phyloP scores from a whole-genome alignment of 2,113 vertebrate species.

The Condylura cristata region DNA sequence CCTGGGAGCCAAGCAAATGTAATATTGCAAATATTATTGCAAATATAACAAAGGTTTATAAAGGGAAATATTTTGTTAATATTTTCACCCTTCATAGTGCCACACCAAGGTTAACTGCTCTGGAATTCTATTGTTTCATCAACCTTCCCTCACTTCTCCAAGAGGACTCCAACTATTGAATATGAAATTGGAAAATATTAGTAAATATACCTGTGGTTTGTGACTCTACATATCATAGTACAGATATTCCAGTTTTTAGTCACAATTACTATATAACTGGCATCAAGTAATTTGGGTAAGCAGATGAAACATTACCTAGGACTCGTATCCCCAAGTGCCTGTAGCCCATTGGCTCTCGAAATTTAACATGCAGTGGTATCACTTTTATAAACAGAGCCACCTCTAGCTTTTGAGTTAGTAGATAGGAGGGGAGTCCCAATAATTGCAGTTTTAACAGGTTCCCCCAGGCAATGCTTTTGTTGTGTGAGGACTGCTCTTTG shows the following conservation, averaged over 20 bases:
- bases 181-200: constrained; percentile 1
- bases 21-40: no score
- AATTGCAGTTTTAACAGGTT: background rate
- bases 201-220: background rate
- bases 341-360: background rate
- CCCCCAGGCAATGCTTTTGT: background rate
- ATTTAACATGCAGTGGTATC: background rate
- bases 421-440: background rate
- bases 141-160: background rate
- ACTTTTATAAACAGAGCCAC: background rate
- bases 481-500: background rate
- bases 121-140: background rate
- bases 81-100: background rate
- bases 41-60: background rate
- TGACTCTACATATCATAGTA: background rate
- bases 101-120: background rate
- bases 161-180: background rate
- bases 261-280: background rate
- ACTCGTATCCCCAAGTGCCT: background rate
- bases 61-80: background rate
- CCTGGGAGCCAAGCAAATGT: background rate
- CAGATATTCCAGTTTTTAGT: background rate
- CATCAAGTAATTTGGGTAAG: background rate
- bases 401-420: background rate
- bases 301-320: background rate